Evolutionary conservation across 2,888 invertebrate genomes (phyloP).

Genomic region (Clivina fossor): DNA sequence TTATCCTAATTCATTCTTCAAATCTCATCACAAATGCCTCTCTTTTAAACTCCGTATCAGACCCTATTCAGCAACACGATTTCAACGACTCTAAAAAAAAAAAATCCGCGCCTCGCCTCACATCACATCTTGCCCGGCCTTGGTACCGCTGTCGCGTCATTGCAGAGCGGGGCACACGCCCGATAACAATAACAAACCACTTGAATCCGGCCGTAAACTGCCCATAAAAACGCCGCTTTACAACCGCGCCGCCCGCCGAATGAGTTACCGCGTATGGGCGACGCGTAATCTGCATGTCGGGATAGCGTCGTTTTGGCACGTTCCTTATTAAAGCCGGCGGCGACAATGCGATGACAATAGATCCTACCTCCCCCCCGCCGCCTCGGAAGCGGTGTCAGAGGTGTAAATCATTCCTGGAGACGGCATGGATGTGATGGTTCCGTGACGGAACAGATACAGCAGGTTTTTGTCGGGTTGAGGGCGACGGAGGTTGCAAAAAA

Average conservation of each 20-base stretch:
- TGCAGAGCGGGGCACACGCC: neutral
- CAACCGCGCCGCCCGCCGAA: neutral
- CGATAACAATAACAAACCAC: slow-evolving; percentile 18
- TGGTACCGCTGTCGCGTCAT: neutral
- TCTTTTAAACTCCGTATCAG: neutral
- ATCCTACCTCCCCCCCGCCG: neutral
- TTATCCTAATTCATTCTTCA: neutral
- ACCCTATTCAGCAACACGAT: neutral
- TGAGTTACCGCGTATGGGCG: neutral
- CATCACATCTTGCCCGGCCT: no score
- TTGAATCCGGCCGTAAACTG: slow-evolving; percentile 15
- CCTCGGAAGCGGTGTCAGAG: neutral
- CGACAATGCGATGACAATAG: slow-evolving; percentile 3
- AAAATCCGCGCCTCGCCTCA: no score
- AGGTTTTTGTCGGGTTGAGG: no score
- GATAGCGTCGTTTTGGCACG: slow-evolving; percentile 20
- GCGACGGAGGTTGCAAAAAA: no score
- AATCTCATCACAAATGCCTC: neutral
- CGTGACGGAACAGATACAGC: neutral
- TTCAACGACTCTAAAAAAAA: neutral
- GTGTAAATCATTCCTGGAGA: neutral
- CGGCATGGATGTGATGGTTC: neutral
- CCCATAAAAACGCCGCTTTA: slow-evolving; percentile 17
- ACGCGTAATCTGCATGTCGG: slow-evolving; percentile 1
- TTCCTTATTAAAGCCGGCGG: slow-evolving; percentile 22